phyloP scores from a whole-genome alignment of 1,140 invertebrate genomes.

The Halesus radiatus region DNA sequence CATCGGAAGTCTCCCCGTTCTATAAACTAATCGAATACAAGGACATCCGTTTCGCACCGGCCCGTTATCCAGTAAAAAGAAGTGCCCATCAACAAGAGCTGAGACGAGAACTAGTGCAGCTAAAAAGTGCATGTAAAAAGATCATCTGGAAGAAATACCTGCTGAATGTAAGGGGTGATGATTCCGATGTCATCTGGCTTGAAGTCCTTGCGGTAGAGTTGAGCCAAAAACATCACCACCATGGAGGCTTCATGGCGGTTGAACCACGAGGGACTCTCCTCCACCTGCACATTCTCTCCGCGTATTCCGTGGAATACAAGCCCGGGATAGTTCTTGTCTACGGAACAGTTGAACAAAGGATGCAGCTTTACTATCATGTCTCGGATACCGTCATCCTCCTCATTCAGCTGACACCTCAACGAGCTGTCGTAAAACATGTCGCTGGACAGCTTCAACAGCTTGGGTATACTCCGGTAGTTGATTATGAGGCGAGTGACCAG shows the following conservation, averaged over 20 bases:
- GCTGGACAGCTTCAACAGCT: constrained; percentile 83
- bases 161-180: constrained; percentile 93
- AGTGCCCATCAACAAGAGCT: too few relatives aligned
- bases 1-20: too few relatives aligned
- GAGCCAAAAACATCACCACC: constrained; percentile 72
- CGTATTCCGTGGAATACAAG: constrained; percentile 87
- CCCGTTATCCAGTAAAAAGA: too few relatives aligned
- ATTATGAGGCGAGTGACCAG: constrained; percentile 80
- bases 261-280: constrained; percentile 89
- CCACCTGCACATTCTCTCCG: constrained; percentile 80
- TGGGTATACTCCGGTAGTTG: constrained; percentile 86
- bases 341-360: constrained; percentile 43
- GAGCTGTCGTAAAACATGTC: constrained; percentile 86
- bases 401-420: constrained; percentile 72
- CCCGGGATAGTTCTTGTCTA: constrained; percentile 63
- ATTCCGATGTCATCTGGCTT: constrained; percentile 86
- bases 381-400: constrained; percentile 61
- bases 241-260: constrained; percentile 88
- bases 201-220: constrained; percentile 77
- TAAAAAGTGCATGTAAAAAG: constrained; percentile 49
- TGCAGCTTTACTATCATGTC: constrained; percentile 37
- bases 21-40: too few relatives aligned
- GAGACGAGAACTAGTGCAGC: too few relatives aligned
- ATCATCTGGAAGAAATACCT: constrained; percentile 73
- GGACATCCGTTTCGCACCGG: too few relatives aligned